Evolutionary conservation across 2,888 invertebrate species (phyloP).

Genomic region (Cyclophora punctaria): DNA sequence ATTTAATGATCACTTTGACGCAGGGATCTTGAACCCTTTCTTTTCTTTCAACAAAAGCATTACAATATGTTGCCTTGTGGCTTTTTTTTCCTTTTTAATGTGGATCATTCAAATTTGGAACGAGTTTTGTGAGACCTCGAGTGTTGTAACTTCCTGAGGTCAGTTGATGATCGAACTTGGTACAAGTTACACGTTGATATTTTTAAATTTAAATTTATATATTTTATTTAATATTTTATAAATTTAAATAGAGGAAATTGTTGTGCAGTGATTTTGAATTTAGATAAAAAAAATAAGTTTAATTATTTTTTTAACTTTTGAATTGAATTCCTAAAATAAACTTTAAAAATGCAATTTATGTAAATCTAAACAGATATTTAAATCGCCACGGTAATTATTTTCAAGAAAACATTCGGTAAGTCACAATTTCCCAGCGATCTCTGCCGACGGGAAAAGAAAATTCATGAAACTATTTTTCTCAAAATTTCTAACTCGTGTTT

Average conservation of each 20-base stretch:
- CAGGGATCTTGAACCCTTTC: conserved; percentile 66
- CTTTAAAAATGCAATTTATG: too few relatives aligned
- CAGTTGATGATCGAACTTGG: conserved; percentile 57
- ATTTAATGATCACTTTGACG: conserved; percentile 71
- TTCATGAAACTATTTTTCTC: not conserved
- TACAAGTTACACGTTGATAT: conserved; percentile 43
- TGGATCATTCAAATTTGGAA: conserved; percentile 68
- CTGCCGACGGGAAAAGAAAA: conserved; percentile 27
- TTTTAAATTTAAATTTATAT: conserved; percentile 3
- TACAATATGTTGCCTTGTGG: conserved; percentile 67
- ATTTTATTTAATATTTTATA: not conserved
- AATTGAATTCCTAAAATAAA: too few relatives aligned
- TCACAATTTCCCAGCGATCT: conserved; percentile 13
- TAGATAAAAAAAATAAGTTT: too few relatives aligned
- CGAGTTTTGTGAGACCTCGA: conserved; percentile 54
- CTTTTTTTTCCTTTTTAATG: conserved; percentile 54
- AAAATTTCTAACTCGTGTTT: not conserved
- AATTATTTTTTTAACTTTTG: too few relatives aligned
- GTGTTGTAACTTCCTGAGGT: conserved; percentile 45
- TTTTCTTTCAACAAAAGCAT: conserved; percentile 60
- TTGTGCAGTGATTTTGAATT: not conserved
- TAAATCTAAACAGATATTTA: too few relatives aligned
- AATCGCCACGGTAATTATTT: too few relatives aligned
- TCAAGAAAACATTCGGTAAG: conserved; percentile 5
- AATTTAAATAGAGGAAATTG: not conserved